Base-by-base conservation (phyloP, 2,113 vertebrate species). In the Pangasianodon hypophthalmus region DNA sequence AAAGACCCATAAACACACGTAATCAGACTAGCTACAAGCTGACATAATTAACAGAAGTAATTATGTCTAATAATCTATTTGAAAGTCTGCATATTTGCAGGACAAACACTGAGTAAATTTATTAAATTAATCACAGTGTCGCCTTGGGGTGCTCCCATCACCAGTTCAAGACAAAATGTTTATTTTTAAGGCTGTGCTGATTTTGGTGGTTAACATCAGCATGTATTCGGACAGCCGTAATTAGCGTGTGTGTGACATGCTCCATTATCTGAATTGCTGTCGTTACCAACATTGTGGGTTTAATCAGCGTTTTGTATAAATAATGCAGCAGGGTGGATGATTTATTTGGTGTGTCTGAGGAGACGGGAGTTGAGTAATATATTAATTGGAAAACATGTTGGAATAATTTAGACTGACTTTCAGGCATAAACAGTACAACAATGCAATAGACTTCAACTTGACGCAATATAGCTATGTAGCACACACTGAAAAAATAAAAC, bases 221-320 rank as follows among this genome's bases (percentile, higher is more conserved):
- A 83, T 86, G 56, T 83, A 64, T 64, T 69, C 19, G 48, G 83
- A 84, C 56, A 77, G 56, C 67, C 29, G 2, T 52, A 67, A 87
- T 83, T 84, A 79, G 69, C 50, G 41, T 41, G 41, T 77, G 64
- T 48, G 41, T 46, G 41, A 75, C 54, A 6, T 69, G 29, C 18
- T 88, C 52, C 9, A 44, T 88, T 88, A 81, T 88, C 82, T 52
- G 24, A 54, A 89, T 62, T 50, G 84, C 71, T 84, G 46, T 54
- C 32, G 6, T 89, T 75, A 24, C 37, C 21, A 73, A 87, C 29
- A 77, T 69, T 58, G 46, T 54, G 77, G 46, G 41, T 83, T 91
- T 86, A 88, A 82, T 88, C 46, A 83, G 41, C 7, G 5, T 21
- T 83, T 29, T 87, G 56, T 84, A 52, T 32, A 41, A 64, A 41